phyloP scores from a whole-genome alignment of 2,797 vertebrate genomes.

The Scarus forsteni region DNA sequence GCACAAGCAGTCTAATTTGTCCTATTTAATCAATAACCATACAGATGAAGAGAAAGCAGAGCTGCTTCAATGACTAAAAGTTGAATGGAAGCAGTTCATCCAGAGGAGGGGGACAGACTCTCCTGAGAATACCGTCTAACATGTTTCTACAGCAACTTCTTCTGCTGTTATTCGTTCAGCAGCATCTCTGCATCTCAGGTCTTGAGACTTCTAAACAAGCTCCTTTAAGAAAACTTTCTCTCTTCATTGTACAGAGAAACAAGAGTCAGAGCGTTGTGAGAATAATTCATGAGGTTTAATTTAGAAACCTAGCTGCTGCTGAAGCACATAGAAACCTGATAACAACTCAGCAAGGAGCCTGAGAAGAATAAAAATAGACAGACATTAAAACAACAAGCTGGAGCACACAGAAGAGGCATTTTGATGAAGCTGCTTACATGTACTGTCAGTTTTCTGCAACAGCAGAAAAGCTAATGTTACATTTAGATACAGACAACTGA shows the following conservation, averaged over 20 bases:
- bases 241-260: constrained; percentile 27
- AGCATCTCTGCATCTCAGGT: constrained; percentile 13
- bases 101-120: neutral
- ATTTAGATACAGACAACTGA: neutral
- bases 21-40: no score
- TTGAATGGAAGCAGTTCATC: neutral
- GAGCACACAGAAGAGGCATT: constrained; percentile 20
- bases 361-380: constrained; percentile 59
- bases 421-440: constrained; percentile 12
- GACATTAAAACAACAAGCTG: constrained; percentile 28
- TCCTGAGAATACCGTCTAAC: constrained; percentile 10
- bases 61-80: neutral
- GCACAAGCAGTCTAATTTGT: no score
- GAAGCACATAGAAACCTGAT: constrained; percentile 47
- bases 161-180: neutral
- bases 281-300: constrained; percentile 78
- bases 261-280: constrained; percentile 32
- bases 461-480: neutral
- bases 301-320: constrained; percentile 59
- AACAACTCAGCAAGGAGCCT: constrained; percentile 26
- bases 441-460: neutral
- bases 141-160: constrained; percentile 9
- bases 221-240: constrained; percentile 26
- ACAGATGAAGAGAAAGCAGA: neutral
- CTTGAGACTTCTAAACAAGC: constrained; percentile 38